Base-by-base conservation (phyloP, 2,888 invertebrate species). In the Slavum lentiscoides region DNA sequence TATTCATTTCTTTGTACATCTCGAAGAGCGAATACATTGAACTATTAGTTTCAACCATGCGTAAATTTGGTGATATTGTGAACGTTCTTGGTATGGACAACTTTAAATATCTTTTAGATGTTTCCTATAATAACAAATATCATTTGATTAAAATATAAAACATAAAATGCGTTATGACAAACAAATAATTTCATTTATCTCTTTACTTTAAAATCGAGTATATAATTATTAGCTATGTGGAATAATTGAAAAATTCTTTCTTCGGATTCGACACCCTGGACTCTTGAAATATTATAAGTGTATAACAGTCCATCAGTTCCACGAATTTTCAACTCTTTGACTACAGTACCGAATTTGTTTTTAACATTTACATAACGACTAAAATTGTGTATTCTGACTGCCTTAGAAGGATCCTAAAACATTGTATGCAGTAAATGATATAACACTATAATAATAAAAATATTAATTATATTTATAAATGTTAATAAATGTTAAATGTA, bases 171-270 rank as follows among this genome's bases (percentile, higher is more conserved):
- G 30, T 30, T 30, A 30, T 4, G n/a, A n/a, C n/a, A n/a, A n/a
- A n/a, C n/a, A n/a, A n/a, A n/a, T n/a, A 30, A 58, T 5, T 19
- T 30, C 6, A 21, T 49, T 2, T 23, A n/a, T 58, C 21, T 23
- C 11, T 17, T n/a, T 80, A 80, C 80, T 66, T 80, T 80, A 43
- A 39, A 72, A 72, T 72, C 49, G 30, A n/a, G 53, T 58, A 80
- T 39, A 62, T 64, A 80, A 58, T n/a, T 64, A 64, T 80, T 72
- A 13, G 64, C 39, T 23, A 80, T 17, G 7, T 13, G 19, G 30
- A 80, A 80, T 66, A 80, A 55, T 39, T 80, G 80, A 30, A 55
- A 55, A 64, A 80, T 58, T 58, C 80, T 72, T 58, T 80, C 70
- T 66, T 80, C 72, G 0, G 70, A 58, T 64, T 80, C 80, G 43